Evolutionary conservation across 2,797 vertebrate genomes (phyloP), one percentile per base, ranked within the genome.

Genomic region (Chloroceryle inda): DNA sequence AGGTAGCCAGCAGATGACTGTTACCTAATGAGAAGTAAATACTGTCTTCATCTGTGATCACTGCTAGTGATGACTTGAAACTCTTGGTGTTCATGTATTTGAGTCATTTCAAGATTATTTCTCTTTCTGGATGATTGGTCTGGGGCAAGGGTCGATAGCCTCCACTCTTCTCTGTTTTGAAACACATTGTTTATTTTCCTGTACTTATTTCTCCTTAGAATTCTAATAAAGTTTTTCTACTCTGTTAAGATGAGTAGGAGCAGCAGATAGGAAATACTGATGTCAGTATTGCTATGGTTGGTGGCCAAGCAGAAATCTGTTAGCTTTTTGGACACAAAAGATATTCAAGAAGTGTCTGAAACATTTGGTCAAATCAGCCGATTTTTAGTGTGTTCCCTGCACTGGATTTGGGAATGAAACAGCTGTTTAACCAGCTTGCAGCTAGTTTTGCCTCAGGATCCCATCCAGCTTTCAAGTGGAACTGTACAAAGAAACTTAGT

Each of bases 11-110:
- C 40, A 18, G 6, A 40, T 49, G 40, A 31, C 42, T 67, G 7
- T 56, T 56, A 11, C 37, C 13, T 82, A 5, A 45, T 18, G 52
- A 63, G 59, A 66, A 49, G 13, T 11, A 82, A 77, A 26, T 84
- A 6, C 4, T 56, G 21, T 31, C 13, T 68, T 76, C 37, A 8
- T 0, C 0, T 47, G 2, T 62, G 15, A 37, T 64, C 1, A 4
- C 16, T 5, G 1, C 47, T 78, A 4, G 4, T 35, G 24, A 19
- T 23, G 67, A 6, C 55, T 84, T 69, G 20, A 67, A 79, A 77
- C 13, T 73, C 22, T 45, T 73, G 11, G 26, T 73, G 7, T 74
- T 83, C 35, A n/a, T 56, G 4, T 73, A 23, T 49, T 38, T 62
- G 44, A 61, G 53, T 13, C 13, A 15, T 80, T 78, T 84, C 16